A percentile compares a stretch with the other conserved stretches of the same genome.
These are phyloP conservation scores for Eulemur rubriventer DNA, from an alignment of 2,797 vertebrate genomes.

Conservation along the genomic window DNA sequence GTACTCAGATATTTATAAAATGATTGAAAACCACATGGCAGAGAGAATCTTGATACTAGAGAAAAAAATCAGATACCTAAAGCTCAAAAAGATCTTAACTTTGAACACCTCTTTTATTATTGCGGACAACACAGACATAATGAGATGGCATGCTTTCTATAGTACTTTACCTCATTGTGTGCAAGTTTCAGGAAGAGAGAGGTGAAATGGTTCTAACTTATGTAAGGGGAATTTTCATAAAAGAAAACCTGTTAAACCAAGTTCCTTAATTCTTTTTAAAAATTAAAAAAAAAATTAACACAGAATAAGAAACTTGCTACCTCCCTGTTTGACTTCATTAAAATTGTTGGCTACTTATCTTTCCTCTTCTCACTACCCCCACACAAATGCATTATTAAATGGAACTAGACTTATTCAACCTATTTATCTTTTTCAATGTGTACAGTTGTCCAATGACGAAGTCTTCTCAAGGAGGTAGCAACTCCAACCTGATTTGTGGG, in stretches of 20 bases:
- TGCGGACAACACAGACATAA: not conserved
- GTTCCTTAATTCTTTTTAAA: not conserved
- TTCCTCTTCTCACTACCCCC: not conserved
- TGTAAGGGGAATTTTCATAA: not conserved
- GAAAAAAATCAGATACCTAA: constrained; percentile 1
- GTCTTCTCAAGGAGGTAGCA: not conserved
- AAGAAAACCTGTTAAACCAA: not conserved
- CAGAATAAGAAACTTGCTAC: not conserved
- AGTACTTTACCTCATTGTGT: not conserved
- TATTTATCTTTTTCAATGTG: constrained; percentile 2
- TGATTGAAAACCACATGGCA: not conserved
- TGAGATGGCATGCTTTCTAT: not conserved
- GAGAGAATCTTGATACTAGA: not conserved
- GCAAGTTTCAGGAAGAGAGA: not conserved
- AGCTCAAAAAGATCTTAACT: not conserved
- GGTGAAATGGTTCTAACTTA: not conserved
- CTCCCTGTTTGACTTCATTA: not conserved
- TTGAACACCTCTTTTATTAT: not conserved
- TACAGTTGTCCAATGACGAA: not conserved
- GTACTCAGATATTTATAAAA: not conserved
- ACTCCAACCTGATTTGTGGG: not conserved
- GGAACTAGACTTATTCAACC: not conserved
- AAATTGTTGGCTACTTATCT: not conserved
- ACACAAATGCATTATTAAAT: not conserved
- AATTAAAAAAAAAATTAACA: not conserved